Evolutionary conservation across 2,888 invertebrate species (phyloP), one percentile per base, ranked within the genome.

Genomic region (Troides oblongomaculatus): DNA sequence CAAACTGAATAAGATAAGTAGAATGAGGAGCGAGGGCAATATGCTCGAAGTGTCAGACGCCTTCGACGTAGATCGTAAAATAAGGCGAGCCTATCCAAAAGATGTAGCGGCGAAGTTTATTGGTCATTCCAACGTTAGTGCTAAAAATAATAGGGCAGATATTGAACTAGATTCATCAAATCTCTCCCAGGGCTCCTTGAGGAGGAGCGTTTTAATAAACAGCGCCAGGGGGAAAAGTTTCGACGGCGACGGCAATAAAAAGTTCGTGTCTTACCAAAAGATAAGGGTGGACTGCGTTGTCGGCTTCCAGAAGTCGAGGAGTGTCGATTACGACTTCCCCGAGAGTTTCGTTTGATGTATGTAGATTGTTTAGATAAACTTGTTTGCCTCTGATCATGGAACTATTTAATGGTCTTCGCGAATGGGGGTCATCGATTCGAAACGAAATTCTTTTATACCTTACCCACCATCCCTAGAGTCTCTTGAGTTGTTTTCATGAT

Each of bases 141-240:
- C 80, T 79, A 87, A 82, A 82, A 82, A 82, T 76, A 77, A 77
- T 77, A 84, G 79, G 76, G 75, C 83, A 72, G 87, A 85, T 73
- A 78, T 80, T 71, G 87, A 86, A 75, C 74, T 82, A 61, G 89
- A 89, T 71, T 72, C 68, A 56, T 72, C 76, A 67, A 80, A 77
- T 73, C 82, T 85, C 59, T 81, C 78, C 62, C 82, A 90, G 71
- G 83, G 86, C 64, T 93, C 94, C 17, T 81, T 93, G 50, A 85
- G 93, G 64, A 92, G 93, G 21, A 93, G 91, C 72, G 92, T 93
- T 59, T 86, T 93, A 68, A 87, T 93, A 77, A 93, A 91, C 75
- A 91, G 88, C 73, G 86, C 90, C 10, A 91, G 89, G 77, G 85
- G 90, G 1, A 89, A 87, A 77, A 92, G 88, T 77, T 74, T 89